Evolutionary conservation across 2,797 vertebrate species (phyloP).

Genomic region (Pangasius mekongensis): DNA sequence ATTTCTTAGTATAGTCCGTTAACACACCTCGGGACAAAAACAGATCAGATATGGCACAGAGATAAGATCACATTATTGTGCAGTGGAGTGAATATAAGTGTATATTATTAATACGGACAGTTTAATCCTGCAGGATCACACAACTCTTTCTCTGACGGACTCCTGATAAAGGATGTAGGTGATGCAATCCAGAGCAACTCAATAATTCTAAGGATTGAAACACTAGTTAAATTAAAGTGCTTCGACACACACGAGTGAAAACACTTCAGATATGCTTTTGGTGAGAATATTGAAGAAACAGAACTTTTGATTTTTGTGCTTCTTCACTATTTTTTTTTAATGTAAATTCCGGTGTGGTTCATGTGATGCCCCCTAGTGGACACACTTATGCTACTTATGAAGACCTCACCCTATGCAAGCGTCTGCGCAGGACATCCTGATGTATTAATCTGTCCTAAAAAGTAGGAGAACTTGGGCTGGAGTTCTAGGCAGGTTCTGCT

Average conservation of each 20-base stretch:
- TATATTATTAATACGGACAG: neutral
- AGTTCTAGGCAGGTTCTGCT: neutral
- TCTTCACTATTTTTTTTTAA: neutral
- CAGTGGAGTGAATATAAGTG: neutral
- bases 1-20: neutral
- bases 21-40: neutral
- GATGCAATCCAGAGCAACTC: neutral
- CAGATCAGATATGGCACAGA: neutral
- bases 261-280: neutral
- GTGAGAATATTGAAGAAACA: neutral
- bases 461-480: neutral
- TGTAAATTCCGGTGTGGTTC: neutral
- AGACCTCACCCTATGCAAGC: neutral
- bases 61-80: neutral
- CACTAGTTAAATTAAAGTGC: neutral
- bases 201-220: neutral
- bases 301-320: neutral
- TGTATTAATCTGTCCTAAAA: neutral
- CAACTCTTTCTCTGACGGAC: neutral
- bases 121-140: neutral
- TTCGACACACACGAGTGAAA: neutral
- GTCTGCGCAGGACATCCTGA: neutral
- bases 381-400: neutral
- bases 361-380: neutral
- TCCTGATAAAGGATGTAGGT: neutral